Conservation (phyloP, 2,113 vertebrate genomes). For the Coreoperca whiteheadi region DNA sequence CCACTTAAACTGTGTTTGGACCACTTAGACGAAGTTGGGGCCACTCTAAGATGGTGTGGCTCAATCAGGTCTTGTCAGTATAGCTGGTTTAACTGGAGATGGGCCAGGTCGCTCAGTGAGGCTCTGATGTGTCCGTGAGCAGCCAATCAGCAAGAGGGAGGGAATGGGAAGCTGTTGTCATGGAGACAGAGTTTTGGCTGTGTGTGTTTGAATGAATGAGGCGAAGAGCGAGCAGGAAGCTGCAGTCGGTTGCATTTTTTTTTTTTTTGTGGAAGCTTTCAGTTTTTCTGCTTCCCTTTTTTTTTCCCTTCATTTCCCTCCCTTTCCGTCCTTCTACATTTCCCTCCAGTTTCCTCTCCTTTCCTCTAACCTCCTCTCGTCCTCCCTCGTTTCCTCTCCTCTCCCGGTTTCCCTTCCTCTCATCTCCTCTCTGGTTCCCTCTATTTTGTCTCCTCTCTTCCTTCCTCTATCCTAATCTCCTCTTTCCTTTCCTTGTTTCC, state of each 20-base stretch:
- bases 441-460: neutral
- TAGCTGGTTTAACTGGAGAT: neutral
- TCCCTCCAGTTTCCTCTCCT: no score
- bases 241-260: neutral
- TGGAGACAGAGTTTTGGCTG: constrained; percentile 32
- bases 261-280: neutral
- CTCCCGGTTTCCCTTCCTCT: neutral
- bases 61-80: no score
- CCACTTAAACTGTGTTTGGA: no score
- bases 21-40: no score
- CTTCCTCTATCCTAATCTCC: no score
- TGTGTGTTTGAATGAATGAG: neutral
- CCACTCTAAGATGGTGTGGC: no score
- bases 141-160: neutral
- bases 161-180: constrained; percentile 18
- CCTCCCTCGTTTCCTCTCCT: no score
- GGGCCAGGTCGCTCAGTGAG: no score
- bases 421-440: no score
- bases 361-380: no score
- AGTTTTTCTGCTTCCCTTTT: neutral
- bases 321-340: neutral
- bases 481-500: neutral
- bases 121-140: neutral
- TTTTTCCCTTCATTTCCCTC: neutral
- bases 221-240: neutral